Evolutionary conservation across 2,797 vertebrate genomes (phyloP).

Genomic region (Labroides dimidiatus): DNA sequence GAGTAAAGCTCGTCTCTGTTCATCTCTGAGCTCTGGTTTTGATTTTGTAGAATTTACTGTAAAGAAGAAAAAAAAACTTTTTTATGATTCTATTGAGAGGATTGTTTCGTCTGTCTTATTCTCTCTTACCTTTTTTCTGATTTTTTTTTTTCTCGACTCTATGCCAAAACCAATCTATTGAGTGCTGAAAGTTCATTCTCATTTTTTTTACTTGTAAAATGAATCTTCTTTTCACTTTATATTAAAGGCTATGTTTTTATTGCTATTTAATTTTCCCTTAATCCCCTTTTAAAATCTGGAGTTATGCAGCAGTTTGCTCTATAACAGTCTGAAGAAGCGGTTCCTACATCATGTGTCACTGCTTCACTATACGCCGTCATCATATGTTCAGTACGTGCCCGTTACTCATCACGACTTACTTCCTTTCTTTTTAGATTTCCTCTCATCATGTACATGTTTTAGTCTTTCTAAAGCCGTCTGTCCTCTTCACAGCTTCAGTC

Average conservation of each 20-base stretch:
- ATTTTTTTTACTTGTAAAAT: conserved; percentile 64
- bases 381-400: conserved; percentile 45
- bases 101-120: conserved; percentile 65
- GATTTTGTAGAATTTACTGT: conserved; percentile 84
- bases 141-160: conserved; percentile 51
- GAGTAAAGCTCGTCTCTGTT: conserved; percentile 69
- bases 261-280: conserved; percentile 71
- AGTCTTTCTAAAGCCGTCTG: conserved; percentile 26
- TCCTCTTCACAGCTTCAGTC: conserved; percentile 42
- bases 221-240: conserved; percentile 74
- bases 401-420: conserved; percentile 31
- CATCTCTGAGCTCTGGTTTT: conserved; percentile 77
- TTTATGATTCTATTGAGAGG: conserved; percentile 77
- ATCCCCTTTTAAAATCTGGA: conserved; percentile 46
- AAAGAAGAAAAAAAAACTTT: conserved; percentile 72
- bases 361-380: conserved; percentile 33
- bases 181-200: conserved; percentile 73
- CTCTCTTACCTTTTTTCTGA: conserved; percentile 48
- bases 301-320: conserved; percentile 54
- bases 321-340: conserved; percentile 47
- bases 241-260: conserved; percentile 74
- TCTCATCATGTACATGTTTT: conserved; percentile 47
- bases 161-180: conserved; percentile 76
- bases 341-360: conserved; percentile 38
- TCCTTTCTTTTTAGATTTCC: conserved; percentile 19